phyloP scores from a whole-genome alignment of 1,140 invertebrate species.

The Neelides sp. region DNA sequence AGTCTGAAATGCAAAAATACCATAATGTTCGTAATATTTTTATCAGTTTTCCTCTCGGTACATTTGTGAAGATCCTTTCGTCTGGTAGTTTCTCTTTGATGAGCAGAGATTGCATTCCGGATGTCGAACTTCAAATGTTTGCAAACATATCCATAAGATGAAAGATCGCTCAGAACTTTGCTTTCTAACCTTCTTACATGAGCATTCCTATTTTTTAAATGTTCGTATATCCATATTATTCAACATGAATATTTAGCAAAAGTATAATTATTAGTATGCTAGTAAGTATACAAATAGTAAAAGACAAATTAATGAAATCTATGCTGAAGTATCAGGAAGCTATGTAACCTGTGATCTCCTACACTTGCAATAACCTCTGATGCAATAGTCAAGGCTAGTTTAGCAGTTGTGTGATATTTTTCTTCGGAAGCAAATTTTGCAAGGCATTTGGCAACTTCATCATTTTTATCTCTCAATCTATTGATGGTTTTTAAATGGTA shows the following conservation, averaged over 20 bases:
- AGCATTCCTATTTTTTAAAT: conserved; percentile 40
- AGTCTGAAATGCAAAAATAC: neutral
- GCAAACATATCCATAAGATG: conserved; percentile 56
- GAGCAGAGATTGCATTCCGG: conserved; percentile 51
- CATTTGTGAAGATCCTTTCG: conserved; percentile 51
- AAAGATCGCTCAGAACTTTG: conserved; percentile 51
- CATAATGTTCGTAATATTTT: conserved; percentile 3
- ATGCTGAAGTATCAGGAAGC: neutral
- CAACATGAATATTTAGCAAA: neutral
- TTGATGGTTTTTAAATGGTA: neutral
- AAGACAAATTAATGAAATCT: too few species aligned
- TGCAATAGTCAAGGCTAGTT: conserved; percentile 3
- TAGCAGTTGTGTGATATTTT: conserved; percentile 12
- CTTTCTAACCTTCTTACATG: conserved; percentile 53
- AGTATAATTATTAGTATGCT: too few species aligned
- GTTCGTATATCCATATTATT: neutral
- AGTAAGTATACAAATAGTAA: too few species aligned
- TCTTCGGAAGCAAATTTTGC: conserved; percentile 11
- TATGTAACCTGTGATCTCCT: conserved; percentile 17
- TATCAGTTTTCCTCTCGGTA: conserved; percentile 38
- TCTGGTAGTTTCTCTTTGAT: conserved; percentile 51
- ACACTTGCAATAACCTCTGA: conserved; percentile 10
- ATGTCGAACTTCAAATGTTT: conserved; percentile 57
- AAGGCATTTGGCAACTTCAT: conserved; percentile 19
- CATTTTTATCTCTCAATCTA: conserved; percentile 22